Base-by-base conservation (phyloP, 2,888 invertebrate species). In the Tortricodes alternella region DNA sequence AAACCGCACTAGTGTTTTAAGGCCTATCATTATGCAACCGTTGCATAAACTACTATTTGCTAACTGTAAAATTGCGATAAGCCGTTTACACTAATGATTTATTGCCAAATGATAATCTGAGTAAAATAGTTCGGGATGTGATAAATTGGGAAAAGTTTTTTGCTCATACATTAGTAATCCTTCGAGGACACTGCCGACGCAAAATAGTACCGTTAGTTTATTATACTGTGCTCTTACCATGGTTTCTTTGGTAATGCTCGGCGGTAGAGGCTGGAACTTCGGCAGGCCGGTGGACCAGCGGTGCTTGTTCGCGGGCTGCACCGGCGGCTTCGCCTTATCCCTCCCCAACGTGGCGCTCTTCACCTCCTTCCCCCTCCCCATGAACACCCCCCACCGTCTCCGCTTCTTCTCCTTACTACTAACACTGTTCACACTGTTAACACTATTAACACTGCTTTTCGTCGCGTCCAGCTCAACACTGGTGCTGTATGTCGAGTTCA, bases 191-290 rank as follows among this genome's bases (percentile, higher is more conserved):
- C n/a, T n/a, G n/a, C n/a, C n/a, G n/a, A n/a, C n/a, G n/a, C n/a
- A n/a, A n/a, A n/a, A n/a, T n/a, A n/a, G n/a, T n/a, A n/a, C n/a
- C n/a, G n/a, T n/a, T n/a, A n/a, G n/a, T n/a, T n/a, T n/a, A n/a
- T n/a, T n/a, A n/a, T n/a, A 3, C n/a, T 2, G 5, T 7, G 2
- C 2, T 80, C 91, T 87, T 70, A 95, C 95, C 94, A 95, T 93
- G 62, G 94, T 94, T 84, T 96, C 96, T 87, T 95, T 95, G 71
- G 95, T 95, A 71, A 95, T 95, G 44, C 94, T 94, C 0, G 95
- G 94, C 19, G 95, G 95, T 55, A 95, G 83, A 3, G 95, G 95
- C 74, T 94, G 94, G 32, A 93, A 90, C 67, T 94, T 92, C 11
- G 94, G 94, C 62, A 94, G 85, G 0, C 94, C 95, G 0, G 94